These are phyloP conservation scores for Melikaiella ostensackeni DNA, from an alignment of 2,888 invertebrate genomes.

Conservation along the genomic window DNA sequence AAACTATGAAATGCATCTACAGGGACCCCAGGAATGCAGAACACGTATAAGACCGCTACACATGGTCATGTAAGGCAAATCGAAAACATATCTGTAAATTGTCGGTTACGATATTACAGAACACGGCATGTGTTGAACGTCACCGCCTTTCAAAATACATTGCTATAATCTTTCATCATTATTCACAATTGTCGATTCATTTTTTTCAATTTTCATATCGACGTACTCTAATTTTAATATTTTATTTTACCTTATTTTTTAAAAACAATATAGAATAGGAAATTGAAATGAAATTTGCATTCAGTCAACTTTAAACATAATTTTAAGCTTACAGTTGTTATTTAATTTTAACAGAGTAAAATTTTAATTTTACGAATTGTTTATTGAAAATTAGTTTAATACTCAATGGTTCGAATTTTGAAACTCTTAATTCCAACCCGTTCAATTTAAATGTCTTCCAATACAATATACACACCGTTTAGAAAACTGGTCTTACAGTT, in stretches of 20 bases:
- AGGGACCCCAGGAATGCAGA: conserved; percentile 65
- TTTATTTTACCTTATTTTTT: neutral
- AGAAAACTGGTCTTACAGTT: no score
- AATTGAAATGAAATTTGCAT: no score
- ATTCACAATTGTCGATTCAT: neutral
- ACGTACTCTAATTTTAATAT: neutral
- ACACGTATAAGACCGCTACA: conserved; percentile 66
- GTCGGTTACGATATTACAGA: neutral
- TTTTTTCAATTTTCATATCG: neutral
- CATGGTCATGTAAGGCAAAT: conserved; percentile 62
- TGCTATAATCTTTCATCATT: neutral
- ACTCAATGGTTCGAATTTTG: no score
- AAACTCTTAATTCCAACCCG: no score
- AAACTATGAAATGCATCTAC: conserved; percentile 65
- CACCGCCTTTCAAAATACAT: neutral
- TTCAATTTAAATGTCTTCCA: no score
- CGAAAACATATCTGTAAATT: conserved; percentile 42
- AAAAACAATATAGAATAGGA: no score
- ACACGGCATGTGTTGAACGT: conserved; percentile 1
- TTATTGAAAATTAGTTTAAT: no score
- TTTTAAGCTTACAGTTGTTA: no score
- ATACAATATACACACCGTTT: no score
- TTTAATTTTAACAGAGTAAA: no score
- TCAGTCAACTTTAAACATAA: no score
- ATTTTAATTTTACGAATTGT: no score